Evolutionary conservation across 2,113 vertebrate genomes (phyloP).

Genomic region (Xiphophorus couchianus): DNA sequence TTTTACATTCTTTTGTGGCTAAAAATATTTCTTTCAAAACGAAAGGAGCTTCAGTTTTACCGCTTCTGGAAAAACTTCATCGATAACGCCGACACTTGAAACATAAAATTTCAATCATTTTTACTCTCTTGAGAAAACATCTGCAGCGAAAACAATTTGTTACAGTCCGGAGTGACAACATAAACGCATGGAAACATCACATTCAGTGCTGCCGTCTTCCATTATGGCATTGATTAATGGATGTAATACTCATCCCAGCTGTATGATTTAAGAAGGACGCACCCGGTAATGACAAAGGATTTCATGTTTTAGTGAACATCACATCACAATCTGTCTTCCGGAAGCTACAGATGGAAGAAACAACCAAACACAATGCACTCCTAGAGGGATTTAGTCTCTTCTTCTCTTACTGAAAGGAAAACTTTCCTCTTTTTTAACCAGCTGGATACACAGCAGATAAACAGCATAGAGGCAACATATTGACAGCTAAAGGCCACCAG

Average conservation of each 20-base stretch:
- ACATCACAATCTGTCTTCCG: not conserved
- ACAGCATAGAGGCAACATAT: slow-evolving; percentile 24
- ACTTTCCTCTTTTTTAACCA: slow-evolving; percentile 1
- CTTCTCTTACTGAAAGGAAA: slow-evolving; percentile 23
- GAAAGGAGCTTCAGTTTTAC: too few species aligned
- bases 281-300: slow-evolving; percentile 13
- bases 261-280: slow-evolving; percentile 19
- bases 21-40: too few species aligned
- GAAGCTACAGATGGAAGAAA: slow-evolving; percentile 27
- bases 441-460: slow-evolving; percentile 26
- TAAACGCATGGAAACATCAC: not conserved
- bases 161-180: not conserved
- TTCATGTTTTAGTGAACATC: slow-evolving; percentile 29
- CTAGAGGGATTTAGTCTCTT: slow-evolving; percentile 39
- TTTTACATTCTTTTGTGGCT: too few species aligned
- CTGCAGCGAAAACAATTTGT: slow-evolving; percentile 1
- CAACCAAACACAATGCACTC: slow-evolving; percentile 5
- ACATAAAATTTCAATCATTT: not conserved
- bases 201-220: not conserved
- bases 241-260: not conserved
- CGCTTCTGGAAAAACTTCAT: too few species aligned
- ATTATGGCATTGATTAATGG: not conserved
- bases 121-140: not conserved
- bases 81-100: not conserved
- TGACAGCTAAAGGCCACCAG: slow-evolving; percentile 29